Evolutionary conservation across 2,113 vertebrate genomes (phyloP).

Genomic region (Heloderma charlesbogerti): DNA sequence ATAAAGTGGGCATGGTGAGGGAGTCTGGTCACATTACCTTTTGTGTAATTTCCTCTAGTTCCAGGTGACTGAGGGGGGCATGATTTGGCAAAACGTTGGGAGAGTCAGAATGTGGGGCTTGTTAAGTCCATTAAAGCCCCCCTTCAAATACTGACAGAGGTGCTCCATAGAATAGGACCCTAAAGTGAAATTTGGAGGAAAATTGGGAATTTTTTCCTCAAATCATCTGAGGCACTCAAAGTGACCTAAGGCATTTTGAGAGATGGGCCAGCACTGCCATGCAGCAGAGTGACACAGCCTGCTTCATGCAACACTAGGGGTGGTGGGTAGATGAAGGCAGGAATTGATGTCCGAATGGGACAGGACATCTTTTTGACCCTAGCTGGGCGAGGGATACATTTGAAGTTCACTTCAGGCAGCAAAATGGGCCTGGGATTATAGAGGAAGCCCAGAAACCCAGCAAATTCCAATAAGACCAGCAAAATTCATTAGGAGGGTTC

Average conservation of each 20-base stretch:
- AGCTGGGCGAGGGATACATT: background rate
- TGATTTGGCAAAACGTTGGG: background rate
- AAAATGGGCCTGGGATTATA: background rate
- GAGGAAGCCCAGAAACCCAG: background rate
- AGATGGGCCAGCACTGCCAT: background rate
- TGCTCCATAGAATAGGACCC: background rate
- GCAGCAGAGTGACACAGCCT: background rate
- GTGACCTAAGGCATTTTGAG: too few species aligned
- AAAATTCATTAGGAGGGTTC: background rate
- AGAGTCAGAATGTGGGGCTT: background rate
- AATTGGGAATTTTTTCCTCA: background rate
- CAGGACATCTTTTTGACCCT: background rate
- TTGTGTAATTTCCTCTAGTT: background rate
- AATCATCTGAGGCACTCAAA: background rate
- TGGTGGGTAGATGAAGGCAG: background rate
- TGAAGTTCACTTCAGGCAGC: background rate
- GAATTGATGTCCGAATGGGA: background rate
- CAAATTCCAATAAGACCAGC: background rate
- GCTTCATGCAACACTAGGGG: background rate
- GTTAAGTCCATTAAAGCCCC: background rate
- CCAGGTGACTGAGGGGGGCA: background rate
- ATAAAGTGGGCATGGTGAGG: background rate
- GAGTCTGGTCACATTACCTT: background rate
- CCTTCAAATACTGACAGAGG: background rate
- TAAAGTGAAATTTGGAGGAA: background rate